Evolutionary conservation across 2,888 invertebrate species (phyloP).

Genomic region (Tetragonisca angustula): DNA sequence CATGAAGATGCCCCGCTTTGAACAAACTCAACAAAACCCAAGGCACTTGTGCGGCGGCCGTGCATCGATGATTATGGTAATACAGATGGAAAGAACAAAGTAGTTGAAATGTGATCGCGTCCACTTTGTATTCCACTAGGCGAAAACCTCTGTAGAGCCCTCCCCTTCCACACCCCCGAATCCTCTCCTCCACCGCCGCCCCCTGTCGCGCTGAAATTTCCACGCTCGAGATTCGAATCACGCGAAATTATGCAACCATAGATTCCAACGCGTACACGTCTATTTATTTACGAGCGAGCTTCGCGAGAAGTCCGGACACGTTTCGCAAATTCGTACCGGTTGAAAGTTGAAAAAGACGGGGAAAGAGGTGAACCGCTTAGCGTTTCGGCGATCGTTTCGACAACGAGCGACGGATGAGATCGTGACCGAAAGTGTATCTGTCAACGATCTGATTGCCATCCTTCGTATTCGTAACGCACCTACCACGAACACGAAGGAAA

Average conservation of each 20-base stretch:
- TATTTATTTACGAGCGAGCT: constrained; percentile 22
- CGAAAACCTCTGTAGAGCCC: neutral
- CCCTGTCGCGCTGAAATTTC: constrained; percentile 5
- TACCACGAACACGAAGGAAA: constrained; percentile 35
- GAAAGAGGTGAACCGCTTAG: constrained; percentile 22
- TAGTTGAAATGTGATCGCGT: neutral
- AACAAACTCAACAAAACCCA: neutral
- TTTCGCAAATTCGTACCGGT: constrained; percentile 1
- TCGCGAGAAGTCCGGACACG: constrained; percentile 45
- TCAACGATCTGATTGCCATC: constrained; percentile 14
- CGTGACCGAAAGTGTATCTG: neutral
- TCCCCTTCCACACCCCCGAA: too few species aligned
- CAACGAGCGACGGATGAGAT: neutral
- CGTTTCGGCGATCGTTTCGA: constrained; percentile 8
- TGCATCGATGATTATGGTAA: constrained; percentile 1
- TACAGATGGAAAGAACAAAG: neutral
- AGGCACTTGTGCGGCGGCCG: neutral
- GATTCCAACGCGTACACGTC: neutral
- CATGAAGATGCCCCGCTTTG: constrained; percentile 6
- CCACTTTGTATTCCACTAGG: constrained; percentile 13
- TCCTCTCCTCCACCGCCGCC: too few species aligned
- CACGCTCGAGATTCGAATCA: constrained; percentile 10
- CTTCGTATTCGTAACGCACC: neutral
- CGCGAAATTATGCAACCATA: constrained; percentile 29
- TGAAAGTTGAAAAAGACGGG: neutral